Conservation (phyloP, 2,797 vertebrate genomes). For the Bradypodion ventrale region DNA sequence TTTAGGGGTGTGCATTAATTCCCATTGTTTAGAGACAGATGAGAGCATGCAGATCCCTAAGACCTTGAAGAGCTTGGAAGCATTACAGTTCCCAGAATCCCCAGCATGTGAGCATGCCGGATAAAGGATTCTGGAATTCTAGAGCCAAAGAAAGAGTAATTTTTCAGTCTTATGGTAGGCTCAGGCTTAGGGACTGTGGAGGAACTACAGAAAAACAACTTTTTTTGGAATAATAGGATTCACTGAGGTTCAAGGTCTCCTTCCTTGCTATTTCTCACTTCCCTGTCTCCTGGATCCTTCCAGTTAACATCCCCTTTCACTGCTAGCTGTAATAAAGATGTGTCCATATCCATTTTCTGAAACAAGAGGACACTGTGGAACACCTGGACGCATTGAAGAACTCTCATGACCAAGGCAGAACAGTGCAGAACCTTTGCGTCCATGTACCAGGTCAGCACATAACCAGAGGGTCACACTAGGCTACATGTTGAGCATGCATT, state of each 20-base stretch:
- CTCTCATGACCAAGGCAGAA: neutral
- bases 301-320: neutral
- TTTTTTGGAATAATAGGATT: neutral
- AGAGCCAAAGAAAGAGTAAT: neutral
- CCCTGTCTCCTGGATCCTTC: neutral
- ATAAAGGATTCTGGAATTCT: neutral
- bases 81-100: neutral
- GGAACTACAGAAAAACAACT: neutral
- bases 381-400: neutral
- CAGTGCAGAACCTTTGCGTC: neutral
- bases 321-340: neutral
- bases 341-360: neutral
- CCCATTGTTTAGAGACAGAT: constrained; percentile 5
- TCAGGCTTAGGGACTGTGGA: neutral
- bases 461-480: too few relatives aligned
- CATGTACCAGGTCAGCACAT: neutral
- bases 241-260: neutral
- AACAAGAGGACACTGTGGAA: neutral
- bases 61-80: neutral
- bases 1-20: neutral
- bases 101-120: neutral
- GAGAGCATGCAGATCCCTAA: constrained; percentile 3
- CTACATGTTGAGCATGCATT: too few relatives aligned
- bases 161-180: neutral
- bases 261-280: neutral